phyloP scores from a whole-genome alignment of 2,113 vertebrate genomes.

The Fulmarus glacialis region DNA sequence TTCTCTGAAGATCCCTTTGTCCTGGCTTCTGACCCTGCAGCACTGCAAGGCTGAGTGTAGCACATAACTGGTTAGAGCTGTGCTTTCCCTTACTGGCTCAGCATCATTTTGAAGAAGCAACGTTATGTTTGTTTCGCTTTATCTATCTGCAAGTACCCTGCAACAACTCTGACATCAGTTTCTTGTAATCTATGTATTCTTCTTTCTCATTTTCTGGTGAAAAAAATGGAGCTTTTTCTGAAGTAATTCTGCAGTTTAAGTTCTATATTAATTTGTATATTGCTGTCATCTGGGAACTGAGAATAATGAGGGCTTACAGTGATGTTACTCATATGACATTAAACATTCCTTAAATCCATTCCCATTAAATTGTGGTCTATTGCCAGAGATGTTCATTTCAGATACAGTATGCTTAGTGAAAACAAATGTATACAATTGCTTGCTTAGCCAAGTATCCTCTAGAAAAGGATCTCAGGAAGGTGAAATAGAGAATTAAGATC shows the following conservation, averaged over 20 bases:
- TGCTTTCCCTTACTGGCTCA: neutral
- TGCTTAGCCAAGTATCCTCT: neutral
- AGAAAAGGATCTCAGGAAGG: neutral
- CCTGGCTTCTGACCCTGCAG: neutral
- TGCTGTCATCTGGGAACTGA: neutral
- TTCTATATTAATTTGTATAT: neutral
- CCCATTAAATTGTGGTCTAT: neutral
- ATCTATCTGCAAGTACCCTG: neutral
- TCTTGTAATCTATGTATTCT: neutral
- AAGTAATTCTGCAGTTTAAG: neutral
- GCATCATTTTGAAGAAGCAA: neutral
- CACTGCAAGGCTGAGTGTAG: neutral
- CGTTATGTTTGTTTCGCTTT: neutral
- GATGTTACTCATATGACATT: neutral
- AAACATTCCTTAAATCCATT: neutral
- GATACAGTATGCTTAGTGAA: neutral
- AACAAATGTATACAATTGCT: neutral
- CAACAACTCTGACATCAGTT: neutral
- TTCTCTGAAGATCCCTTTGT: neutral
- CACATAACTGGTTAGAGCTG: neutral
- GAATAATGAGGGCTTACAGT: neutral
- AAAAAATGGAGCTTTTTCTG: neutral
- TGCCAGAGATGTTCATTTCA: neutral
- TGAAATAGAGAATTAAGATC: neutral
- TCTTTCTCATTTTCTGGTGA: neutral